A percentile compares a stretch with the other conserved stretches of the same genome.
These are phyloP conservation scores for Atta colombica DNA, from an alignment of 1,140 invertebrate genomes.

Conservation along the genomic window DNA sequence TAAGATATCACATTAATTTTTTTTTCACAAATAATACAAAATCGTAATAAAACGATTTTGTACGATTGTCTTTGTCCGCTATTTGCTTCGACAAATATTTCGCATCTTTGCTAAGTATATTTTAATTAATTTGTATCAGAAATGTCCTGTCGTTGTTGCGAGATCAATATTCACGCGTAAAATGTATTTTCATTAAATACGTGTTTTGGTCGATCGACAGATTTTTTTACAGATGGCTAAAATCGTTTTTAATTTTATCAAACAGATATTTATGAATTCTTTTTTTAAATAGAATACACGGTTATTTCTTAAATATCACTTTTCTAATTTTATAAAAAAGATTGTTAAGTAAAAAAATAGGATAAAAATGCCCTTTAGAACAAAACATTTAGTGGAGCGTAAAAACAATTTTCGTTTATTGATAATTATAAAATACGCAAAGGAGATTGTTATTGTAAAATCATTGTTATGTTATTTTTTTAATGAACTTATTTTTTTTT, in stretches of 20 bases:
- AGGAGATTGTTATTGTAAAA: too few relatives aligned
- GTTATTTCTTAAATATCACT: neutral
- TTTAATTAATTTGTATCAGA: neutral
- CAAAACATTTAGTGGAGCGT: too few relatives aligned
- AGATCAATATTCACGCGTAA: neutral
- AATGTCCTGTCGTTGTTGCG: neutral
- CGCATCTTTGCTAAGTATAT: neutral
- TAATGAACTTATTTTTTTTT: neutral
- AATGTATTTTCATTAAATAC: neutral
- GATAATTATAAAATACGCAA: too few relatives aligned
- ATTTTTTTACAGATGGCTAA: neutral
- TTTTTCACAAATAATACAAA: neutral
- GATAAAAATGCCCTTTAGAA: too few relatives aligned
- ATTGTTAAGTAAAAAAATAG: too few relatives aligned
- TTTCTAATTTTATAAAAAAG: too few relatives aligned
- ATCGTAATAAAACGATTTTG: neutral
- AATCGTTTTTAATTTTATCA: neutral
- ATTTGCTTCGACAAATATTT: neutral
- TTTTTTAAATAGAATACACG: neutral
- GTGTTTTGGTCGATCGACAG: neutral
- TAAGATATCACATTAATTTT: conserved; percentile 13
- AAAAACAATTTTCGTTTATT: too few relatives aligned
- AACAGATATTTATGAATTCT: neutral
- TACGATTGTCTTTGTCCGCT: neutral
- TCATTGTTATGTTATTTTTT: neutral